phyloP scores from a whole-genome alignment of 2,888 invertebrate species.

The Plebejus anna region DNA sequence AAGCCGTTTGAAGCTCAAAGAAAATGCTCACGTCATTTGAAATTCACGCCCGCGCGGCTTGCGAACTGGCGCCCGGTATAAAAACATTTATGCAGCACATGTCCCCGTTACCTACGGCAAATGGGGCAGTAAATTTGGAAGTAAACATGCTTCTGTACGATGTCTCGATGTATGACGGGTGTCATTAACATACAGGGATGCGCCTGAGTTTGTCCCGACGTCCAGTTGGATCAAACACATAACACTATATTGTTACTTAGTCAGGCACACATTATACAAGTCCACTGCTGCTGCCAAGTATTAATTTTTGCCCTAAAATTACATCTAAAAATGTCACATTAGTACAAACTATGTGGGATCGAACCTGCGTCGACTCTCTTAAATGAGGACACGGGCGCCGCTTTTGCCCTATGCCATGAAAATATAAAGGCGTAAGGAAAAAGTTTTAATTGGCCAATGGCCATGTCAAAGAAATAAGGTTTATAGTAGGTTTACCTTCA shows the following conservation, averaged over 20 bases:
- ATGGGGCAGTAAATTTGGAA: conserved; percentile 22
- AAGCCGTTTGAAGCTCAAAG: conserved; percentile 24
- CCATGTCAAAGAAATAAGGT: neutral
- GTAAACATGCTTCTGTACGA: conserved; percentile 13
- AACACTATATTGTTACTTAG: no score
- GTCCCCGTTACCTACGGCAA: conserved; percentile 16
- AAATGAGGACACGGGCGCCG: no score
- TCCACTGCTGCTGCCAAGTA: no score
- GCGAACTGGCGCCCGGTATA: neutral
- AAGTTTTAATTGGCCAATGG: neutral
- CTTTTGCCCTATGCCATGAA: no score
- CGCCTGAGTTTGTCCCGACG: neutral
- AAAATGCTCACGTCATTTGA: conserved; percentile 17
- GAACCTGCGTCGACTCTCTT: no score
- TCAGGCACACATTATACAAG: no score
- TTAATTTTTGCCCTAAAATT: no score
- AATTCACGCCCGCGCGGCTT: conserved; percentile 2
- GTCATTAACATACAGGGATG: neutral
- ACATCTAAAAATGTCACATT: no score
- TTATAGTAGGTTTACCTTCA: neutral
- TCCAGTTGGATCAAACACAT: neutral
- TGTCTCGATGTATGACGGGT: conserved; percentile 16
- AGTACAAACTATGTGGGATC: no score
- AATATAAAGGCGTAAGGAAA: no score
- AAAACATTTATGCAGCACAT: conserved; percentile 26